Conservation (phyloP, 1,140 invertebrate species). For the Solenopsis fugax region DNA sequence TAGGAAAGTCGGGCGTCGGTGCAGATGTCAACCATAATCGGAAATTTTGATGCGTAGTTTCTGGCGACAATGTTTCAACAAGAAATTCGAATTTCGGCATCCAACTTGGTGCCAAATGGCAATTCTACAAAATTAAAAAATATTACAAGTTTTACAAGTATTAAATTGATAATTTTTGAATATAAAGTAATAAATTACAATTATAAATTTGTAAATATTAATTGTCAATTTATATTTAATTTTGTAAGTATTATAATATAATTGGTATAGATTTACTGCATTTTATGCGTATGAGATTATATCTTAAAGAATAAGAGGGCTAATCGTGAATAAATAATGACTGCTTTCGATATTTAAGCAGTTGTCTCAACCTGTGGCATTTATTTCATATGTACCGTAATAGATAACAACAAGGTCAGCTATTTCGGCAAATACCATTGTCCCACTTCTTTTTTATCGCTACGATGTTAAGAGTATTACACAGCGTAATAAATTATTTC, state of each 20-base stretch:
- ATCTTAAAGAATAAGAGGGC: neutral
- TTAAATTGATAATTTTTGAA: neutral
- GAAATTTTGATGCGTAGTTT: slow-evolving; percentile 88
- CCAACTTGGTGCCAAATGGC: slow-evolving; percentile 92
- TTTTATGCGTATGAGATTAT: neutral
- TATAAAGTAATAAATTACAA: no score
- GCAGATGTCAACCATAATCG: slow-evolving; percentile 92
- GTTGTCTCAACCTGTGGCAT: neutral
- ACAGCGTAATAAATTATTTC: neutral
- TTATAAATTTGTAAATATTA: no score
- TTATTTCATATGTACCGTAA: neutral
- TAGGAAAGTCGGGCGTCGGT: slow-evolving; percentile 89
- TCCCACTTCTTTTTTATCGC: neutral
- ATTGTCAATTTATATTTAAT: no score
- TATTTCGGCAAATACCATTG: neutral
- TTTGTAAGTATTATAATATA: no score
- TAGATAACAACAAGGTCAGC: neutral
- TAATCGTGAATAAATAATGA: neutral
- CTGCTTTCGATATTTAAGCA: neutral
- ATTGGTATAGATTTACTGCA: no score
- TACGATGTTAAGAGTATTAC: neutral
- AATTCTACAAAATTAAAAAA: slow-evolving; percentile 87
- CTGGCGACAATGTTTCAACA: slow-evolving; percentile 87
- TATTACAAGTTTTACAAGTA: neutral
- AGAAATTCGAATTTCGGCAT: slow-evolving; percentile 89